These are phyloP conservation scores for Biston betularia DNA, from an alignment of 2,888 invertebrate genomes.

Conservation along the genomic window DNA sequence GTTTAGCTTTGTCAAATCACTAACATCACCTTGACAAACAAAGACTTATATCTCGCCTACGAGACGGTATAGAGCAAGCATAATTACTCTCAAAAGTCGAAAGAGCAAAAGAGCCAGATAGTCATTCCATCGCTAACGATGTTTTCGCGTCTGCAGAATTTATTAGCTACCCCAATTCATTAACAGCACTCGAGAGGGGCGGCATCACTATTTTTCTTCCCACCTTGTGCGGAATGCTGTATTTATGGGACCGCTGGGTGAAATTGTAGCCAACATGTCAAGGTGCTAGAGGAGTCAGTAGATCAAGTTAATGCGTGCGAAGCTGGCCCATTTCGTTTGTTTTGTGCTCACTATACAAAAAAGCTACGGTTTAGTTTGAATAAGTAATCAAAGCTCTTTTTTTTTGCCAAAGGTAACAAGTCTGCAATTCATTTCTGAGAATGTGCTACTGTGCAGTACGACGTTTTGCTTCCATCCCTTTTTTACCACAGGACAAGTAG, in stretches of 20 bases:
- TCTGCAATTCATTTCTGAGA: too few species aligned
- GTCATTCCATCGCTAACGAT: constrained; percentile 51
- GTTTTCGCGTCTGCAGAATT: constrained; percentile 59
- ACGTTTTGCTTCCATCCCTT: too few species aligned
- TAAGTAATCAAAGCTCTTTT: background rate
- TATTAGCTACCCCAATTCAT: constrained; percentile 68
- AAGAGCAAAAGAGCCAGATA: constrained; percentile 11
- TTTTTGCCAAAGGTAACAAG: background rate
- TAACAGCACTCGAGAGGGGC: constrained; percentile 61
- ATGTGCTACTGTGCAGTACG: too few species aligned
- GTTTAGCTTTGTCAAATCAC: too few species aligned
- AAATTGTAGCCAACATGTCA: constrained; percentile 28
- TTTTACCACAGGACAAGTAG: too few species aligned
- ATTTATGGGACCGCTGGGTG: constrained; percentile 66
- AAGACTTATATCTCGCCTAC: too few species aligned
- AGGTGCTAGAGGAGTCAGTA: constrained; percentile 26
- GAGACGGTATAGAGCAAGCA: too few species aligned
- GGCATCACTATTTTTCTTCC: constrained; percentile 62
- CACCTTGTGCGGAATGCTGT: constrained; percentile 59
- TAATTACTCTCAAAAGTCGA: too few species aligned
- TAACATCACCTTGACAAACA: too few species aligned
- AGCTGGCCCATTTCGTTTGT: constrained; percentile 5
- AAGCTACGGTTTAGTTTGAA: background rate
- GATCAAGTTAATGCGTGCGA: constrained; percentile 23
- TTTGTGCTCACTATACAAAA: background rate